Conservation (phyloP, 2,113 vertebrate genomes). For the Pongo abelii region DNA sequence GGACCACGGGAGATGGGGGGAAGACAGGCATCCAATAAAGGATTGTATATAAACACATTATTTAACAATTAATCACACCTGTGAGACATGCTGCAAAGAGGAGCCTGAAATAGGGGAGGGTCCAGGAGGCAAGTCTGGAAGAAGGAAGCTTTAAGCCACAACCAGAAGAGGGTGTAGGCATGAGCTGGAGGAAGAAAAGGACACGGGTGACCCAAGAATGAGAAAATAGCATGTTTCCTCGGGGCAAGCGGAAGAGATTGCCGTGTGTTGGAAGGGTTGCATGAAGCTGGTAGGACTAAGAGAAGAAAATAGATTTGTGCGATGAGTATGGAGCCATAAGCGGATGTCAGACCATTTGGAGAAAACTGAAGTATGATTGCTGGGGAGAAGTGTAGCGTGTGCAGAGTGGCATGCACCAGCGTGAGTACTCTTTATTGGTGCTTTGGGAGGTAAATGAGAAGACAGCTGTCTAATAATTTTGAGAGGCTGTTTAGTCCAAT, state of each 20-base stretch:
- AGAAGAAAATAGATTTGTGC: background rate
- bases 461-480: background rate
- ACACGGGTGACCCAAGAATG: background rate
- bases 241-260: background rate
- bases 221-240: background rate
- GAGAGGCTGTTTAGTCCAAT: background rate
- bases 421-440: too few species aligned
- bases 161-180: background rate
- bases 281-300: background rate
- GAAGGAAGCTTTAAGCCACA: background rate
- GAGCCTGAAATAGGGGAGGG: background rate
- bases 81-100: background rate
- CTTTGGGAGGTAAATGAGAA: background rate
- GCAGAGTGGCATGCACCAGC: background rate
- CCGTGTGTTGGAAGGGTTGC: fast-evolving
- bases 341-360: too few species aligned
- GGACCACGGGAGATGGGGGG: fast-evolving
- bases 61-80: background rate
- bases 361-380: background rate
- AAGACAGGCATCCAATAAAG: background rate
- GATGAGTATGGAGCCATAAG: background rate
- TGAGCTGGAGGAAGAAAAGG: background rate
- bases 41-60: background rate
- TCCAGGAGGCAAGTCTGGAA: background rate
- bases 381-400: background rate